Evolutionary conservation across 2,797 vertebrate species (phyloP), one percentile per base, ranked within the genome.

Genomic region (Discoglossus pictus): DNA sequence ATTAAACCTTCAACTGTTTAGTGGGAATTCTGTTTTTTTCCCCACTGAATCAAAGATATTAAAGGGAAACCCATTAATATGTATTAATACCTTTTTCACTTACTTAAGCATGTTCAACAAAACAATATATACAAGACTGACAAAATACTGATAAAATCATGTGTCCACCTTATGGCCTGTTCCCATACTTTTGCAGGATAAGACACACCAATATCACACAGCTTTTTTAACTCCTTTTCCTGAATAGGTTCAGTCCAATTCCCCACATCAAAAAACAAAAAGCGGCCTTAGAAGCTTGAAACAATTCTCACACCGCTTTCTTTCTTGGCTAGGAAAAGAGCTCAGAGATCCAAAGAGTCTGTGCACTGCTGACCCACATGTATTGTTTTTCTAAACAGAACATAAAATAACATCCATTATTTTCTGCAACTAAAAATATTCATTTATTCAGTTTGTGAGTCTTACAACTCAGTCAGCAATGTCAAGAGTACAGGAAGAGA

Each of bases 271-370:
- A 80, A n/a, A 82, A 63, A 76, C 64, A 82, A 69, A 74, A 66
- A 36, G 27, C 0, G 48, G 55, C 73, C 75, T 79, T 73, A 82
- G 10, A 73, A 76, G 79, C 75, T 83, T 67, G 76, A 74, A 82
- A 65, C 67, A 83, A 81, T 81, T 79, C 78, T 83, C 72, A 77
- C 72, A 69, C 74, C 77, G 54, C 48, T 81, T 82, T 83, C 62
- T 76, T 81, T 79, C 74, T 82, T 81, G 75, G 77, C 75, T 80
- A 75, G 35, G 58, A 77, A 47, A 56, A 70, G 35, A 18, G 23
- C 74, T 72, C 54, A 43, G 39, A 68, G 74, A 61, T 81, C 77
- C 78, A 68, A 77, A 42, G 74, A 80, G 76, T 76, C 64, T 73
- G 40, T 76, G 69, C 78, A 83, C 81, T 80, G 60, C 70, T 83